These are phyloP conservation scores for Aphyosemion australe DNA, from an alignment of 2,113 vertebrate genomes.

Conservation along the genomic window DNA sequence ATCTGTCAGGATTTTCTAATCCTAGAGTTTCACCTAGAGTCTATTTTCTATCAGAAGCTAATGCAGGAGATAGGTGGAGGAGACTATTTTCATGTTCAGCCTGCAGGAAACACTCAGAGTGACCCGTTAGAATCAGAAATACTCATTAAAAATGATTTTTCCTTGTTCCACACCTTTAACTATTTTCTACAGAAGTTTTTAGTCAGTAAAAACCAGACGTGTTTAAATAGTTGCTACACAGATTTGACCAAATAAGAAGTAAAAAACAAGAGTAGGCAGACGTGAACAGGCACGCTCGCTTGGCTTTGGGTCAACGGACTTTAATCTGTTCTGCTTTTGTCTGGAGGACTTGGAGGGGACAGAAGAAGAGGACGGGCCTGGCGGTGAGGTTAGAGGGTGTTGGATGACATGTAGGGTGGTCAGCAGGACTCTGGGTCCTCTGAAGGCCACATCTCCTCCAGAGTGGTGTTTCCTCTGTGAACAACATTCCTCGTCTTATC, in stretches of 20 bases:
- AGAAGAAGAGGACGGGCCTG: slow-evolving; percentile 23
- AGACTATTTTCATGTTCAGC: too few species aligned
- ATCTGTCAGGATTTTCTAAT: too few species aligned
- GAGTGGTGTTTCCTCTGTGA: slow-evolving; percentile 68
- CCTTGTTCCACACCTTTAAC: too few species aligned
- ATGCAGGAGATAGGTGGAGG: too few species aligned
- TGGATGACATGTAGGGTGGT: slow-evolving; percentile 39
- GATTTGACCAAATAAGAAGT: background rate
- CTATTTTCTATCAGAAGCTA: too few species aligned
- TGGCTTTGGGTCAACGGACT: slow-evolving; percentile 67
- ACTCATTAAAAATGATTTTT: too few species aligned
- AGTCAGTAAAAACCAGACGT: too few species aligned
- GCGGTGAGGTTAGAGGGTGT: slow-evolving; percentile 9
- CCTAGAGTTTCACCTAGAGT: too few species aligned
- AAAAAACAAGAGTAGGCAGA: slow-evolving; percentile 4
- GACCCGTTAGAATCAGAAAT: too few species aligned
- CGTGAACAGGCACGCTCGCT: slow-evolving; percentile 74
- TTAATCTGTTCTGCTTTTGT: slow-evolving; percentile 52
- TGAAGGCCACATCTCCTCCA: slow-evolving; percentile 59
- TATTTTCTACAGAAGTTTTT: too few species aligned
- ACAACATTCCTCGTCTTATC: slow-evolving; percentile 77
- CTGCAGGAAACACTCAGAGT: too few species aligned
- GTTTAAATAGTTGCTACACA: background rate
- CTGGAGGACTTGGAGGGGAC: background rate
- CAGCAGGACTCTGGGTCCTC: slow-evolving; percentile 40